These are phyloP conservation scores for Aplysina aerophoba DNA, from an alignment of 37 sponge, comb jelly and placozoan species.

Conservation along the genomic window DNA sequence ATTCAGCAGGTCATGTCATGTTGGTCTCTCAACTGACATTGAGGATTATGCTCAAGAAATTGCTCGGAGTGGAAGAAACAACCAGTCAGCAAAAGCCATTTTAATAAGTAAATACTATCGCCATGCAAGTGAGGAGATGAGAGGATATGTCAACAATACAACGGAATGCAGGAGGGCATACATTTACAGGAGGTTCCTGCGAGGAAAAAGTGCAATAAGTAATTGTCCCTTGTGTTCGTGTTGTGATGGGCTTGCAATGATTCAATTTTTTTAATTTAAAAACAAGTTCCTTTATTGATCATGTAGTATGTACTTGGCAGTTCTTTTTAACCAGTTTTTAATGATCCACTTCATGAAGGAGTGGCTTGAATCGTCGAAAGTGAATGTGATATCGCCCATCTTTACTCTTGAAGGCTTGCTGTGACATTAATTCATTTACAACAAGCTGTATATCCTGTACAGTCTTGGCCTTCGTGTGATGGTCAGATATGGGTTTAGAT, in stretches of 20 bases:
- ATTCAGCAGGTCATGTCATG: conserved; percentile 23
- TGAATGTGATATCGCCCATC: not conserved
- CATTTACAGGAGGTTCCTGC: not conserved
- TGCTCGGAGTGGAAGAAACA: conserved; percentile 44
- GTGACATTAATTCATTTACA: conserved; percentile 23
- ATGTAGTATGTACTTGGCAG: conserved; percentile 32
- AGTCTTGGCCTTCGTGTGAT: conserved; percentile 10
- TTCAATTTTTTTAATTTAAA: no score
- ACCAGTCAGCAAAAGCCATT: conserved; percentile 8
- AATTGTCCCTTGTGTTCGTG: conserved; percentile 11
- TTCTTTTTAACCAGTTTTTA: conserved; percentile 2
- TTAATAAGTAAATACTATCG: not conserved
- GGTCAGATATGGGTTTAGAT: conserved; percentile 21
- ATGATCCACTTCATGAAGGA: conserved; percentile 9
- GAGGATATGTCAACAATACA: conserved; percentile 5
- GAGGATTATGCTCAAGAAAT: conserved; percentile 45
- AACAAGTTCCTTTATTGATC: conserved; percentile 36
- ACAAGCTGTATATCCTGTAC: conserved; percentile 29
- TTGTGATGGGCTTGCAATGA: conserved; percentile 20
- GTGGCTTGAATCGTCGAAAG: conserved; percentile 25
- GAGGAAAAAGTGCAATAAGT: conserved; percentile 14
- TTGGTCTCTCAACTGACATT: conserved; percentile 32
- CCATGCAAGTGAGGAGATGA: not conserved
- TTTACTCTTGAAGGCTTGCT: not conserved
- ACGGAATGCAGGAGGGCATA: not conserved